A percentile compares a stretch with the other conserved stretches of the same genome.
Conservation (phyloP, 2,888 invertebrate species). For the Hirudinaria manillensis region DNA sequence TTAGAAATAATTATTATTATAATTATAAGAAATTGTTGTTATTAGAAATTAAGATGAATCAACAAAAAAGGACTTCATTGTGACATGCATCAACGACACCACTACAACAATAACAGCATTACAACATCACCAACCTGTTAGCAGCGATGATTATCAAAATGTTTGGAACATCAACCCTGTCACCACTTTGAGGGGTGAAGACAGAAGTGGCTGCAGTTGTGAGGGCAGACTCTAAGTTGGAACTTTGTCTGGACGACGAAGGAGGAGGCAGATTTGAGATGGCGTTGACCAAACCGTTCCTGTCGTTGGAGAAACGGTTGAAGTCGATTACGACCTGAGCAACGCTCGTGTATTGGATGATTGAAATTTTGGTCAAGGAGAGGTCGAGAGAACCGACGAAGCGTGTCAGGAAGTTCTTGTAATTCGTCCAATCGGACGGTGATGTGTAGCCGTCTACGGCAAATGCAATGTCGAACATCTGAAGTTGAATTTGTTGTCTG, state of each 20-base stretch:
- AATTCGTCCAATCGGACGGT: not conserved
- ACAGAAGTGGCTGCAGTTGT: slow-evolving; percentile 14
- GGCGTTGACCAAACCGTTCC: slow-evolving; percentile 12
- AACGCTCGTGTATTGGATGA: not conserved
- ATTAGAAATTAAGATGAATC: too few species aligned
- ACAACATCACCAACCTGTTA: not conserved
- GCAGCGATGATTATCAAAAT: slow-evolving; percentile 26
- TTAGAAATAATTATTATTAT: too few species aligned
- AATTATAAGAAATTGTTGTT: too few species aligned
- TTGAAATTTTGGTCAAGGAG: not conserved
- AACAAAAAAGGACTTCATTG: too few species aligned
- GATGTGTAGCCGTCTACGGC: not conserved
- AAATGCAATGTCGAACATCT: slow-evolving; percentile 22
- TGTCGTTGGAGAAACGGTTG: slow-evolving; percentile 8
- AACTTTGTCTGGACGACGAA: not conserved
- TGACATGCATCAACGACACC: too few species aligned
- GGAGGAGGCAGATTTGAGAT: not conserved
- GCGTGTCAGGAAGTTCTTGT: not conserved
- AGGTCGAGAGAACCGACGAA: slow-evolving; percentile 6
- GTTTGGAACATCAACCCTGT: slow-evolving; percentile 29
- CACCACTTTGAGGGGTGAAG: slow-evolving; percentile 21
- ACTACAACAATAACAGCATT: too few species aligned
- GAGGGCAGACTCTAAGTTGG: slow-evolving; percentile 28
- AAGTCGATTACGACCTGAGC: not conserved
- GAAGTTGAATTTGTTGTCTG: not conserved